Evolutionary conservation across 2,797 vertebrate species (phyloP).

Genomic region (Artibeus lituratus): DNA sequence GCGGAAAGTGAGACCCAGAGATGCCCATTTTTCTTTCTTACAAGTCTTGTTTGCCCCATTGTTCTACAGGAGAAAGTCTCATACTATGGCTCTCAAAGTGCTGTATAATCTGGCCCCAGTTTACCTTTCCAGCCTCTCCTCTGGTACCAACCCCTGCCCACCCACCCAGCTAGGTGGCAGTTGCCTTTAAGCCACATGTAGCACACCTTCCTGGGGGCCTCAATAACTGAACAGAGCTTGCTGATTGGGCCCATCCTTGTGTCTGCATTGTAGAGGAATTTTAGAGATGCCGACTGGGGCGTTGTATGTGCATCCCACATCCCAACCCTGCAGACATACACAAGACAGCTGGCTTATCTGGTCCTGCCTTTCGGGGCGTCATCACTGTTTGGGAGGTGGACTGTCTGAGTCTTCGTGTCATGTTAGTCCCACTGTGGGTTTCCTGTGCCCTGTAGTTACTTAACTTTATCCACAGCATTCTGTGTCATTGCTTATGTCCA

Average conservation of each 20-base stretch:
- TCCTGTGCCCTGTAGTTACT: neutral
- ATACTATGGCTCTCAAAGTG: fast-evolving
- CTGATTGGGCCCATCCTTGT: neutral
- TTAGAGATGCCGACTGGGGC: neutral
- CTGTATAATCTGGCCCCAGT: neutral
- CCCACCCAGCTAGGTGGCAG: neutral
- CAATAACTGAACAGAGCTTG: neutral
- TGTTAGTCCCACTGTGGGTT: neutral
- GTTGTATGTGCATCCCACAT: too few species aligned
- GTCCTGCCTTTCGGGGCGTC: neutral
- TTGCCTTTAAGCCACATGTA: neutral
- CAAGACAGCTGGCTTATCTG: neutral
- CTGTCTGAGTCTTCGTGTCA: neutral
- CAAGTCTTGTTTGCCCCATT: neutral
- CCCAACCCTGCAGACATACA: neutral
- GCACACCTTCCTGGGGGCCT: neutral
- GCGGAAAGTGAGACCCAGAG: neutral
- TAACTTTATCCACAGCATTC: neutral
- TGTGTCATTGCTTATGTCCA: neutral
- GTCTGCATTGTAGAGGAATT: neutral
- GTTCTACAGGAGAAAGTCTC: neutral
- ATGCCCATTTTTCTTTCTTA: neutral
- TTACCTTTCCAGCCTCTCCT: neutral
- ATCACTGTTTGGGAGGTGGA: neutral
- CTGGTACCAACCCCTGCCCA: neutral